Evolutionary conservation across 2,797 vertebrate species (phyloP).

Genomic region (Varecia variegata): DNA sequence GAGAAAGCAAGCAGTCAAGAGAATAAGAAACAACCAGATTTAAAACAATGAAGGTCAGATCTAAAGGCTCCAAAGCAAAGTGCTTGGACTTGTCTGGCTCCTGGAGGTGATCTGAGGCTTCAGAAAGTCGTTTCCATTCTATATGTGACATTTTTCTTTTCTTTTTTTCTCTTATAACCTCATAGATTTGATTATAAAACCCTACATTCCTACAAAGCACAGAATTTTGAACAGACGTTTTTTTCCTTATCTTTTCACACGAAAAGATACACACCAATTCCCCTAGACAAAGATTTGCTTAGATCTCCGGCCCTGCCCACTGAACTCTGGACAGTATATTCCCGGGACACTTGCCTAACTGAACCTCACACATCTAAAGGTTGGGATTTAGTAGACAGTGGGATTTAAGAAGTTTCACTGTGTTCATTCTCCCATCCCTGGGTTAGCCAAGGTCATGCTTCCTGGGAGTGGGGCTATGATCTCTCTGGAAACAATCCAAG

Average conservation of each 20-base stretch:
- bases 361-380: neutral
- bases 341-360: neutral
- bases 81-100: neutral
- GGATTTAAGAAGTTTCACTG: neutral
- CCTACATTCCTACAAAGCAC: neutral
- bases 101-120: neutral
- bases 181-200: constrained; percentile 7
- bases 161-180: neutral
- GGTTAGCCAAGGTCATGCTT: constrained; percentile 28
- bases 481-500: neutral
- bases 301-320: neutral
- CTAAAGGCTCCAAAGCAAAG: neutral
- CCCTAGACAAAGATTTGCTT: constrained; percentile 27
- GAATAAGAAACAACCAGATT: neutral
- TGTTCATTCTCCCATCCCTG: neutral
- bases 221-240: neutral
- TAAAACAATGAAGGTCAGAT: neutral
- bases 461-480: neutral
- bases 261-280: neutral
- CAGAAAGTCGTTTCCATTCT: neutral
- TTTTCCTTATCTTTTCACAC: neutral
- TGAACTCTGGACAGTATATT: neutral
- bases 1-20: neutral
- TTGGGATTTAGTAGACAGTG: neutral
- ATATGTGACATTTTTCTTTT: neutral